These are phyloP conservation scores for Orthosia gothica DNA, from an alignment of 2,888 invertebrate species.

Conservation along the genomic window DNA sequence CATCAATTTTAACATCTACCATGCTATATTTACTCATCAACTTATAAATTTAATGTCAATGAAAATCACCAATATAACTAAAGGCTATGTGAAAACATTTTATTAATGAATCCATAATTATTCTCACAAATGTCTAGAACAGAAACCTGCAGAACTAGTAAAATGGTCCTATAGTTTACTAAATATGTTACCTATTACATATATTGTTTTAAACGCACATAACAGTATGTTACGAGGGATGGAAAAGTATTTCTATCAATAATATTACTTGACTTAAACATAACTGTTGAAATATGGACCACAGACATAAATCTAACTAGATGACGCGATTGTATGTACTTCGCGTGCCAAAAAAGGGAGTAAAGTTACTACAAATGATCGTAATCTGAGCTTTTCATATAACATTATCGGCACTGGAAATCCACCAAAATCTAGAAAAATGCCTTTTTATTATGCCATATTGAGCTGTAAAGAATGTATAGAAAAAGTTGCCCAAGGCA, in stretches of 20 bases:
- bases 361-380: no score
- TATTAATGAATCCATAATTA: slow-evolving; percentile 8
- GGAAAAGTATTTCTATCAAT: slow-evolving; percentile 44
- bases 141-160: slow-evolving; percentile 7
- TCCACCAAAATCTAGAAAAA: no score
- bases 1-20: background rate
- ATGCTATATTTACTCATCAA: background rate
- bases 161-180: slow-evolving; percentile 5
- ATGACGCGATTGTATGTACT: no score
- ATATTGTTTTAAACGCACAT: slow-evolving; percentile 6
- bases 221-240: slow-evolving; percentile 5
- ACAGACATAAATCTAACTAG: no score
- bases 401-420: no score
- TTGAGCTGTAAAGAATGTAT: no score
- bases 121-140: slow-evolving; percentile 6
- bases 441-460: no score
- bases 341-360: no score
- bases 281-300: no score
- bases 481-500: no score
- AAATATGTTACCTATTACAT: background rate
- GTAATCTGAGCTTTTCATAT: no score
- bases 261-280: background rate
- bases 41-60: background rate
- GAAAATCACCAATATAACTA: slow-evolving; percentile 3
- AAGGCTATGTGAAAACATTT: background rate